Percentiles rank a stretch among this genome's conserved stretches.
Evolutionary conservation across 2,888 invertebrate species (phyloP).

Genomic region (Ennomos fuscantarius): DNA sequence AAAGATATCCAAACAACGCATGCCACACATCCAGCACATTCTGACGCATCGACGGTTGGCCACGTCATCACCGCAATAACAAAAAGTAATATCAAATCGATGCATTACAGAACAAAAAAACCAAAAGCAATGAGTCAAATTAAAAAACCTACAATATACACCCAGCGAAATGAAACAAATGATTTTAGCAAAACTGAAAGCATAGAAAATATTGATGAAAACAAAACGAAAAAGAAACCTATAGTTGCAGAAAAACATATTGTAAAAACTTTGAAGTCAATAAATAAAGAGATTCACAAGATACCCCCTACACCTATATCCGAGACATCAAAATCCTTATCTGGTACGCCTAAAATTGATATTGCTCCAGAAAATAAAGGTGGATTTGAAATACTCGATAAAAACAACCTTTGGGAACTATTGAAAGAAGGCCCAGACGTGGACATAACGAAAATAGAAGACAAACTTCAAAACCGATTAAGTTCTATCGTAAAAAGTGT

Average conservation of each 20-base stretch:
- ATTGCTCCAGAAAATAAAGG: conserved; percentile 80
- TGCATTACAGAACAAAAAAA: conserved; percentile 76
- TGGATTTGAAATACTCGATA: conserved; percentile 84
- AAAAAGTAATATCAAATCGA: conserved; percentile 71
- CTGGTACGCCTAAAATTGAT: conserved; percentile 61
- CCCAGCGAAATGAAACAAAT: conserved; percentile 47
- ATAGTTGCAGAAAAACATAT: conserved; percentile 53
- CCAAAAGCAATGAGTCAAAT: conserved; percentile 72
- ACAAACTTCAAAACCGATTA: conserved; percentile 70
- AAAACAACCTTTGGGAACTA: conserved; percentile 86
- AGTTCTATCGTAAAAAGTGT: conserved; percentile 55
- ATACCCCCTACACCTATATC: conserved; percentile 77
- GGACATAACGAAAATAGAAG: conserved; percentile 66
- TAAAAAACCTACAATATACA: conserved; percentile 59
- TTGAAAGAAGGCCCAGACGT: conserved; percentile 82
- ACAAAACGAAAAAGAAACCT: conserved; percentile 62
- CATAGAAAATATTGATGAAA: conserved; percentile 43
- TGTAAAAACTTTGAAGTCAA: conserved; percentile 71
- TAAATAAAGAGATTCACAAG: conserved; percentile 82
- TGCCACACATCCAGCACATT: conserved; percentile 27
- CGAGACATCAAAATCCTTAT: conserved; percentile 75
- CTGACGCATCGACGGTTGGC: conserved; percentile 46
- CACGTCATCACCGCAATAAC: conserved; percentile 74
- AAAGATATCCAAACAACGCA: conserved; percentile 17
- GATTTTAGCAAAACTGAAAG: conserved; percentile 43